phyloP scores from a whole-genome alignment of 2,888 invertebrate genomes.

The Campopleginae sp. region DNA sequence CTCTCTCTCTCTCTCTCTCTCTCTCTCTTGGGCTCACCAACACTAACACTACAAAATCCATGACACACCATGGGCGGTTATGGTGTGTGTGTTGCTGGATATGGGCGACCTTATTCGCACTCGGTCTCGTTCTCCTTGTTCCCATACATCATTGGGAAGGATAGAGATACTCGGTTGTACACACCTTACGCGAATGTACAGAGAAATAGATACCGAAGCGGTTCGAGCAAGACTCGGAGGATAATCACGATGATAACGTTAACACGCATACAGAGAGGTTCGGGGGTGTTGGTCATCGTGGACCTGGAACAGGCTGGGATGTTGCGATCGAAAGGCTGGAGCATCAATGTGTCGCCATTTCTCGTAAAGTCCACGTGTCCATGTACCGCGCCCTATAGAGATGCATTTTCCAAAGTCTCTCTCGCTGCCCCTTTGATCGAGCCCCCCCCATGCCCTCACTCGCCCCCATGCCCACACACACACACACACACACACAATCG shows the following conservation, averaged over 20 bases:
- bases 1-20: slow-evolving; percentile 40
- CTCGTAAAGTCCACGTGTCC: slow-evolving; percentile 34
- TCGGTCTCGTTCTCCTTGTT: slow-evolving; percentile 51
- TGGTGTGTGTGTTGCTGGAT: slow-evolving; percentile 42
- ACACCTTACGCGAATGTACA: slow-evolving; percentile 64
- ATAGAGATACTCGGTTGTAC: slow-evolving; percentile 38
- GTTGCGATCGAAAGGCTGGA: slow-evolving; percentile 40
- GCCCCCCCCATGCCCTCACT: slow-evolving; percentile 69
- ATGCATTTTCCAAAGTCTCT: slow-evolving; percentile 65
- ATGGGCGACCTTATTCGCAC: slow-evolving; percentile 39
- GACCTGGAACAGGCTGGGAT: slow-evolving; percentile 13
- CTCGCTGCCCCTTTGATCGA: slow-evolving; percentile 58
- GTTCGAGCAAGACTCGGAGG: slow-evolving; percentile 51
- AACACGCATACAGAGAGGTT: slow-evolving; percentile 6
- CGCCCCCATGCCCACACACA: slow-evolving; percentile 63
- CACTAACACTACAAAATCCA: slow-evolving; percentile 62
- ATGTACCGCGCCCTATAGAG: slow-evolving; percentile 39
- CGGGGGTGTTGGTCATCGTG: not conserved
- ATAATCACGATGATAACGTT: slow-evolving; percentile 59
- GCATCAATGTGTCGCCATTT: slow-evolving; percentile 55
- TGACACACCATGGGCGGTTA: slow-evolving; percentile 44
- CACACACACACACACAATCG: not conserved
- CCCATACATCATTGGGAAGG: slow-evolving; percentile 28
- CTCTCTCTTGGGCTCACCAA: slow-evolving; percentile 48
- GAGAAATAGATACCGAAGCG: slow-evolving; percentile 59